These are phyloP conservation scores for Plecturocebus donacophilus DNA, from an alignment of 2,113 vertebrate genomes.

Conservation along the genomic window DNA sequence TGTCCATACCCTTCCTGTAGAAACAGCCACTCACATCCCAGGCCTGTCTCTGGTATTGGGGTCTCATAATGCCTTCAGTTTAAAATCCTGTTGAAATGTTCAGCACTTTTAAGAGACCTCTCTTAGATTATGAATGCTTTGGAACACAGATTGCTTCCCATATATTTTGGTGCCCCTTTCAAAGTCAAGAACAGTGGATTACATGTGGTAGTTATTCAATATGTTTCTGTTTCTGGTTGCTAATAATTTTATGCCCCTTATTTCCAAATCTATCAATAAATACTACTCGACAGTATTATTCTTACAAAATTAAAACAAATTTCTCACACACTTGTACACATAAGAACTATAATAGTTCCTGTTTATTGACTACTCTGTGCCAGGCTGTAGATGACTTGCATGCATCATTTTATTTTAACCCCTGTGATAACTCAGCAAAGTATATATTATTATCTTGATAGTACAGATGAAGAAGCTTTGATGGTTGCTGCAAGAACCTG, in stretches of 20 bases:
- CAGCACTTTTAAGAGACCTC: neutral
- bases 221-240: neutral
- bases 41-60: neutral
- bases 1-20: neutral
- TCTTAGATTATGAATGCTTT: neutral
- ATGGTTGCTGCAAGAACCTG: neutral
- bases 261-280: neutral
- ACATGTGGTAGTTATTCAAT: neutral
- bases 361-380: neutral
- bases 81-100: neutral
- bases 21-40: neutral
- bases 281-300: neutral
- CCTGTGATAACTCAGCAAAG: neutral
- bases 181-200: neutral
- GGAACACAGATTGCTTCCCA: neutral
- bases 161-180: neutral
- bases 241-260: neutral
- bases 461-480: neutral
- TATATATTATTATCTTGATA: neutral
- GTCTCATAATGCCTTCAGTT: neutral
- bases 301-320: neutral
- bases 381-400: neutral
- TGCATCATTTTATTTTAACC: neutral
- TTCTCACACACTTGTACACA: neutral
- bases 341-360: neutral